These are phyloP conservation scores for Parelbella ahira DNA, from an alignment of 2,888 invertebrate genomes.

Conservation along the genomic window DNA sequence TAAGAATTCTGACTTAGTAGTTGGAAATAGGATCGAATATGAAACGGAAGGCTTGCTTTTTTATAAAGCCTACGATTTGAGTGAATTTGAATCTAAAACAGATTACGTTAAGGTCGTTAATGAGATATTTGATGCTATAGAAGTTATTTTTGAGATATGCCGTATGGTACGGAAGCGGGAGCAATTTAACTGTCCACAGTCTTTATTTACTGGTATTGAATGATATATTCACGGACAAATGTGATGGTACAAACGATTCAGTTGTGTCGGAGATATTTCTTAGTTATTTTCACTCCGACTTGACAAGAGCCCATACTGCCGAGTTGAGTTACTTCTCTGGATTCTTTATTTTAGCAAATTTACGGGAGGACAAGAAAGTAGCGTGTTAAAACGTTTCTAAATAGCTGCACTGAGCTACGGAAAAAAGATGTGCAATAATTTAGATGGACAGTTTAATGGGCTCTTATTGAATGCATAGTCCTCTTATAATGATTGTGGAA, in stretches of 20 bases:
- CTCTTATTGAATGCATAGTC: neutral
- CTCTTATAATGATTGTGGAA: too few species aligned
- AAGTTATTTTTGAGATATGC: conserved; percentile 43
- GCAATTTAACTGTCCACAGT: conserved; percentile 62
- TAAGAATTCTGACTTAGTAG: conserved; percentile 49
- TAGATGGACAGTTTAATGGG: conserved; percentile 11
- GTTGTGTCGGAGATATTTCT: conserved; percentile 37
- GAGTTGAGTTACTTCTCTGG: conserved; percentile 2
- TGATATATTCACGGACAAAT: conserved; percentile 66
- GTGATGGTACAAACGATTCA: conserved; percentile 50
- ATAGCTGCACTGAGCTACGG: conserved; percentile 1
- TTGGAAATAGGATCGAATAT: conserved; percentile 51
- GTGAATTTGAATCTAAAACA: conserved; percentile 36
- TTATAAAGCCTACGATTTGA: conserved; percentile 28
- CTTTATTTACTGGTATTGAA: conserved; percentile 58
- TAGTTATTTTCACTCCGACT: conserved; percentile 36
- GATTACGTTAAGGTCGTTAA: conserved; percentile 33
- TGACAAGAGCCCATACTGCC: conserved; percentile 18
- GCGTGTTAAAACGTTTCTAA: conserved; percentile 1
- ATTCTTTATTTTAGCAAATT: conserved; percentile 13
- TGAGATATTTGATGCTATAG: conserved; percentile 27
- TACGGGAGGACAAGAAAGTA: conserved; percentile 9
- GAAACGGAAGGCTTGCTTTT: conserved; percentile 37
- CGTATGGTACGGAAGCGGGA: conserved; percentile 53
- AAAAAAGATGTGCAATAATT: conserved; percentile 11